A percentile compares a stretch with the other conserved stretches of the same genome.
phyloP scores from a whole-genome alignment of 2,113 vertebrate genomes.

The Otocyon megalotis region DNA sequence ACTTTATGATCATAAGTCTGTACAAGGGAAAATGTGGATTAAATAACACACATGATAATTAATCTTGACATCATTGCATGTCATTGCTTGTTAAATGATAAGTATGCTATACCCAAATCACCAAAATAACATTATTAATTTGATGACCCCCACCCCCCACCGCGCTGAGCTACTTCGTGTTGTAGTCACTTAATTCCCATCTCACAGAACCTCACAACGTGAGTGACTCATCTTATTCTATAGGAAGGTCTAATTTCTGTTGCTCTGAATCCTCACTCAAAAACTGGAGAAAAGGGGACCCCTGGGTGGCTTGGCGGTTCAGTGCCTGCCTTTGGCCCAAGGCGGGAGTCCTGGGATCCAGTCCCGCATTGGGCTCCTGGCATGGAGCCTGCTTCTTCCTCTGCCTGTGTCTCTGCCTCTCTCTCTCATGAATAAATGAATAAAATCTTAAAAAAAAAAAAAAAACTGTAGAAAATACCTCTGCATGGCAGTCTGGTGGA shows the following conservation, averaged over 20 bases:
- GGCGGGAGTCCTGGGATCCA: too few relatives aligned
- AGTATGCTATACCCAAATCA: background rate
- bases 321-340: too few relatives aligned
- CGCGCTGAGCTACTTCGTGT: background rate
- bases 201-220: background rate
- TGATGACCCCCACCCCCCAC: background rate
- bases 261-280: background rate
- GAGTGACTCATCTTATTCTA: background rate
- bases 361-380: too few relatives aligned
- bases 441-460: too few relatives aligned
- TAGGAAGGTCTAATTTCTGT: background rate
- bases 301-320: too few relatives aligned
- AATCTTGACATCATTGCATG: background rate
- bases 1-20: background rate
- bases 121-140: background rate
- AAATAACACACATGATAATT: background rate
- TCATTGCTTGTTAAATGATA: background rate
- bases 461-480: background rate
- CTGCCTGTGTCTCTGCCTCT: too few relatives aligned
- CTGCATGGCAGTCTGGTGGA: accelerated
- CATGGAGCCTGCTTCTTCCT: too few relatives aligned
- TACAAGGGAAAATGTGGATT: background rate
- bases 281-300: background rate
- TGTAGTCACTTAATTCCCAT: background rate
- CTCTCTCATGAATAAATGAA: too few relatives aligned